These are phyloP conservation scores for Cyanoderma ruficeps DNA, from an alignment of 2,113 vertebrate genomes.

Conservation along the genomic window DNA sequence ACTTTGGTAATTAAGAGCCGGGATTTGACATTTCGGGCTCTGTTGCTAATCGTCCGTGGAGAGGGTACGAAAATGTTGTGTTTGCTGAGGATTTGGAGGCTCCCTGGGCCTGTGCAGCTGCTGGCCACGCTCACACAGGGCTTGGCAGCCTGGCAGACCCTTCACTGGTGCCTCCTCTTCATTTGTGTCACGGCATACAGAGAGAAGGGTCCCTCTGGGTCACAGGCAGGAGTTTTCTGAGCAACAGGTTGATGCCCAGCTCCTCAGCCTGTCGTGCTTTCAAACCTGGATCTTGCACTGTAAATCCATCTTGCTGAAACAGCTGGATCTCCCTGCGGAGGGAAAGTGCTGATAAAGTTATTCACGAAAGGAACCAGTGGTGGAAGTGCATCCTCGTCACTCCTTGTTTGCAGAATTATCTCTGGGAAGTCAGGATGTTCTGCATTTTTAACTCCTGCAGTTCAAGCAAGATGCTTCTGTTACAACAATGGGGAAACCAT, in stretches of 20 bases:
- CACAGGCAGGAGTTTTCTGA: background rate
- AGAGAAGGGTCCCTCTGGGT: background rate
- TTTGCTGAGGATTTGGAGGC: background rate
- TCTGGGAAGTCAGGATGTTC: background rate
- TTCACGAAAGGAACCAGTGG: background rate
- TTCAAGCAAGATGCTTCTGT: background rate
- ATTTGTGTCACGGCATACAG: accelerated
- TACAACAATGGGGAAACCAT: background rate
- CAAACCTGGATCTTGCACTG: background rate
- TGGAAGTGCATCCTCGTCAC: background rate
- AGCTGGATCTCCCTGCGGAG: background rate
- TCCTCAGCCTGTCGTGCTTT: background rate
- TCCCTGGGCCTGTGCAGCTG: background rate
- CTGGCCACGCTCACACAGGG: background rate
- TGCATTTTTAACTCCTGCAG: conserved; percentile 4
- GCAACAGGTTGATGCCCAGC: background rate
- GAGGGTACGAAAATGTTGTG: background rate
- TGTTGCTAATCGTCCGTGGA: background rate
- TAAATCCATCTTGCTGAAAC: background rate
- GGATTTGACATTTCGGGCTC: conserved; percentile 26
- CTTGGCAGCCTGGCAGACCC: background rate
- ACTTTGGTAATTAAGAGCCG: conserved; percentile 23
- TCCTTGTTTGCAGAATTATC: background rate
- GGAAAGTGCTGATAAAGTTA: background rate
- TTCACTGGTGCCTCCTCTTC: background rate